These are phyloP conservation scores for Synergus laeviventris DNA, from an alignment of 2,888 invertebrate species.

Conservation along the genomic window DNA sequence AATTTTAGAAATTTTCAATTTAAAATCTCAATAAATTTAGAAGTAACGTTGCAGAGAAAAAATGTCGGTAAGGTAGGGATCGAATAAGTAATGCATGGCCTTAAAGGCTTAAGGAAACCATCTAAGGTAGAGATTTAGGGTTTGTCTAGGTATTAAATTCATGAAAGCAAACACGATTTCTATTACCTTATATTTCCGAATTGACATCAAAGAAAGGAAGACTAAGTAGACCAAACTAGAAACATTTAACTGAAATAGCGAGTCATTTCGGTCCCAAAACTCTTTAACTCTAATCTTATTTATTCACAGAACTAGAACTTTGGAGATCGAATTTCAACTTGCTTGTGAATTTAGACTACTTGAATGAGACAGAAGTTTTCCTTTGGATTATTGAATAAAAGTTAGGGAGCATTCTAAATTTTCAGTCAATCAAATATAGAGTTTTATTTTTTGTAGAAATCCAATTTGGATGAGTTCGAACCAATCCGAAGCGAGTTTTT, in stretches of 20 bases:
- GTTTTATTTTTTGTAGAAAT: too few species aligned
- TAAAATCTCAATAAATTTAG: too few species aligned
- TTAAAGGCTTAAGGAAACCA: background rate
- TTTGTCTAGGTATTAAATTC: background rate
- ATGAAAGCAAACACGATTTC: background rate
- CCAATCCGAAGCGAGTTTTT: too few species aligned
- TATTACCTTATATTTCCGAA: background rate
- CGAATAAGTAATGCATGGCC: too few species aligned
- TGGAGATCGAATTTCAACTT: constrained; percentile 3
- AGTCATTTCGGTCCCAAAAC: background rate
- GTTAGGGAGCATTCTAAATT: background rate
- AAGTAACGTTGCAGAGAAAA: too few species aligned
- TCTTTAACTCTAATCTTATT: constrained; percentile 14
- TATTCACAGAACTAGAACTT: constrained; percentile 10
- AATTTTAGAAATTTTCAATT: too few species aligned
- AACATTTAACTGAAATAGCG: constrained; percentile 18
- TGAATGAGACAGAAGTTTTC: background rate
- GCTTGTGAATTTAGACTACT: background rate
- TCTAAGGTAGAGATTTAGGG: background rate
- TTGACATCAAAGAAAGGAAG: constrained; percentile 2
- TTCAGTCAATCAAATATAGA: too few species aligned
- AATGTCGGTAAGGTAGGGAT: too few species aligned
- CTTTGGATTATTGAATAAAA: background rate
- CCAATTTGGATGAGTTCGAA: too few species aligned
- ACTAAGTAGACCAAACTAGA: constrained; percentile 1